Percentiles rank a stretch among this genome's conserved stretches.
phyloP scores from a whole-genome alignment of 2,113 vertebrate genomes.

The Marmota monax region DNA sequence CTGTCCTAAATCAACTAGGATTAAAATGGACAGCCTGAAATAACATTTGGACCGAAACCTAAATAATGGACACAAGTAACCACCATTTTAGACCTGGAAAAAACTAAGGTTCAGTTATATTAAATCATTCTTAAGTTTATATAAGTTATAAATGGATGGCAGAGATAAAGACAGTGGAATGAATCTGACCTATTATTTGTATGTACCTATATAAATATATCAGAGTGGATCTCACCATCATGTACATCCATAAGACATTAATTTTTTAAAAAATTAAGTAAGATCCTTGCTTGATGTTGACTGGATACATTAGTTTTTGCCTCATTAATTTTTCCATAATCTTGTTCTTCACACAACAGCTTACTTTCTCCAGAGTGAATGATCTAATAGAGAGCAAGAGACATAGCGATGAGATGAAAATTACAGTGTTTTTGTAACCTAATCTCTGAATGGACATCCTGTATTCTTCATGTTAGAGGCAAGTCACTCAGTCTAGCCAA shows the following conservation, averaged over 20 bases:
- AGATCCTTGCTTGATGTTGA: not conserved
- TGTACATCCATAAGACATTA: too few relatives aligned
- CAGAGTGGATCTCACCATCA: too few relatives aligned
- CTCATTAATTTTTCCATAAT: not conserved
- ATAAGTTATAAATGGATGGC: not conserved
- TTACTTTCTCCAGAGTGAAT: not conserved
- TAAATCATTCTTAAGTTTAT: not conserved
- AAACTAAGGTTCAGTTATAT: not conserved
- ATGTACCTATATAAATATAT: too few relatives aligned
- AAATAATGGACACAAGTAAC: not conserved
- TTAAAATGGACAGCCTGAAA: not conserved
- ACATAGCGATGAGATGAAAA: not conserved
- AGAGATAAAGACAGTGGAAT: not conserved
- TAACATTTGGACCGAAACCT: not conserved
- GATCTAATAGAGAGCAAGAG: not conserved
- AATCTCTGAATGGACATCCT: not conserved
- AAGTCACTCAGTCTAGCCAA: not conserved
- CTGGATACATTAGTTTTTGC: not conserved
- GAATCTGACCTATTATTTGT: too few relatives aligned
- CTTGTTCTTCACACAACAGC: not conserved
- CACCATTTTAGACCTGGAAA: not conserved
- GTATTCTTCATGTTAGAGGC: not conserved
- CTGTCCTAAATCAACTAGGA: not conserved
- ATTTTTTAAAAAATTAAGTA: too few relatives aligned
- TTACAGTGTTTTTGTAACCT: not conserved